Evolutionary conservation across 1,140 invertebrate species (phyloP), one percentile per base, ranked within the genome.

Genomic region (Ostrea denselamellosa): DNA sequence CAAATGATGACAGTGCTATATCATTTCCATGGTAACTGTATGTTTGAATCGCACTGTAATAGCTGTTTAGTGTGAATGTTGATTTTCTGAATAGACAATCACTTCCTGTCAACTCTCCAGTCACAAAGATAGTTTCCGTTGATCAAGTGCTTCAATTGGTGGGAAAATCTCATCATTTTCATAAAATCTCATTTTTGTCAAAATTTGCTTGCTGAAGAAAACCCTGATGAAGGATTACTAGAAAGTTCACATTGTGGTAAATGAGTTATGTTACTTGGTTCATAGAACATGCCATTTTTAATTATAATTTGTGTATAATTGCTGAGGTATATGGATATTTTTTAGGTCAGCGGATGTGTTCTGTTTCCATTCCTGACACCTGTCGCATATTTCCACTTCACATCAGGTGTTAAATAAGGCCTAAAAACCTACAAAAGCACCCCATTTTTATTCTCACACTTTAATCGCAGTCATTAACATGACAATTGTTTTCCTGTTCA

Each of bases 101-200:
- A 28, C 25, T 77, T 77, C 68, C 68, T 77, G 68, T 34, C 68
- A 77, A 77, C 25, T 77, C 28, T 25, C 8, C 9, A 34, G 28
- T 77, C 28, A 77, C 28, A 25, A 77, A 77, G 68, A 77, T 77
- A 25, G 22, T 77, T 77, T 77, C 68, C 68, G 68, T 77, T 14
- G 12, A 28, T 77, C 68, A 34, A 77, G 68, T 77, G 28, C 68
- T 34, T 77, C 68, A 34, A 34, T 77, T 77, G 68, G 68, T 77
- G 68, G 68, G 68, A 77, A 77, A 77, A 77, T 77, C 68, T 77
- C 10, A 77, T 28, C 68, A 77, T 77, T 77, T 77, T 77, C 25
- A 5, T 34, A 77, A 77, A 77, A 77, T 34, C 5, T 22, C 25
- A 28, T 28, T 34, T 77, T 77, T 77, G 68, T 77, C 68, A 77